Evolutionary conservation across 2,113 vertebrate genomes (phyloP).

Genomic region (Grammomys dolichurus): DNA sequence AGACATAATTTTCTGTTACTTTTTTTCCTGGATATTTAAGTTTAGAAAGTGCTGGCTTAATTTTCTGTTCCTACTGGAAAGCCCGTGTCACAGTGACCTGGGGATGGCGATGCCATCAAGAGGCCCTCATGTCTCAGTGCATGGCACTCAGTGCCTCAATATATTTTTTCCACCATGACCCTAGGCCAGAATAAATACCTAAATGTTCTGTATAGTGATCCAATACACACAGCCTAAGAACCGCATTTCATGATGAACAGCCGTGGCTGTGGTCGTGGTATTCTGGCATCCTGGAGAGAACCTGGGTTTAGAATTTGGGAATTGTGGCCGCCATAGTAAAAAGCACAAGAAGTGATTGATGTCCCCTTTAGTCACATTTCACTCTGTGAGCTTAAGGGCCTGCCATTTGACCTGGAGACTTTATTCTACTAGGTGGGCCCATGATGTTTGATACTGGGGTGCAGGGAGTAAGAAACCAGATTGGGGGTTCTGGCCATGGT

Average conservation of each 20-base stretch:
- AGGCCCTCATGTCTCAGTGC: background rate
- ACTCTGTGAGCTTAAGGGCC: background rate
- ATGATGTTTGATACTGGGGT: background rate
- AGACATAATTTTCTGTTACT: background rate
- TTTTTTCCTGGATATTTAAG: background rate
- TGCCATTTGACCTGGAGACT: background rate
- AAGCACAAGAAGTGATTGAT: background rate
- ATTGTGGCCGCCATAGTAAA: background rate
- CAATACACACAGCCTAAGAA: background rate
- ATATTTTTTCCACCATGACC: background rate
- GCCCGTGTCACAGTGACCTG: background rate
- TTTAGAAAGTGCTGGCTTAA: background rate
- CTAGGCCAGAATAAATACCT: background rate
- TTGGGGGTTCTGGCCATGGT: background rate
- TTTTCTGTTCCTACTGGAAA: background rate
- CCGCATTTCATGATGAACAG: background rate
- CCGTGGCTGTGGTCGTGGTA: background rate
- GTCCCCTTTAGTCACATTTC: background rate
- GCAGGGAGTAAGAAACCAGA: background rate
- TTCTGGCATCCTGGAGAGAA: background rate
- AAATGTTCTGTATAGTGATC: background rate
- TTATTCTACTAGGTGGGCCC: background rate
- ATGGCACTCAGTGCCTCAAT: background rate
- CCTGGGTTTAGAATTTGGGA: background rate
- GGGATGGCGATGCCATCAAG: background rate